Evolutionary conservation across 1,140 invertebrate species (phyloP).

Genomic region (Sminthurides bifidus): DNA sequence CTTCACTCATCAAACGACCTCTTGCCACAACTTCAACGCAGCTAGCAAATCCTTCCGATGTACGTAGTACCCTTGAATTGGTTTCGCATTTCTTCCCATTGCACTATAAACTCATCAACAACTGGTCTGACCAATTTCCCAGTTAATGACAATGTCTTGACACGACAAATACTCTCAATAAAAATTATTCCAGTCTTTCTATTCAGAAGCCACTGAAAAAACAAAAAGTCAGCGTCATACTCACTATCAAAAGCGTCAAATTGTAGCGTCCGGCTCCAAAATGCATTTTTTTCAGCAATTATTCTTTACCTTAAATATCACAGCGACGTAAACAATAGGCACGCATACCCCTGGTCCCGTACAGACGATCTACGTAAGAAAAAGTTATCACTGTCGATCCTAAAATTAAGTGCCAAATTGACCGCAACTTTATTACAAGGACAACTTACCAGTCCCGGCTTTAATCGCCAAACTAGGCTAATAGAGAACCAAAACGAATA

Average conservation of each 20-base stretch:
- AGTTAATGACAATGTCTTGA: conserved; percentile 72
- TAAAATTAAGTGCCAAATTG: not conserved
- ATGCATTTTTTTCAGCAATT: too few relatives aligned
- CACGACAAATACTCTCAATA: conserved; percentile 88
- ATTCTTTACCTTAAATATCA: conserved; percentile 29
- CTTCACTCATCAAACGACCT: not conserved
- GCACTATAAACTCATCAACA: conserved; percentile 76
- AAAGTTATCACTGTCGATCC: conserved; percentile 9
- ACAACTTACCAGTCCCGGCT: conserved; percentile 51
- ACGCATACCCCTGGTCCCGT: conserved; percentile 95
- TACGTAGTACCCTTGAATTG: conserved; percentile 49
- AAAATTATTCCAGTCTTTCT: conserved; percentile 65
- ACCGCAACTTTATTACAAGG: not conserved
- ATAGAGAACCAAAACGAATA: conserved; percentile 54
- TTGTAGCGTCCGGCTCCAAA: conserved; percentile 34
- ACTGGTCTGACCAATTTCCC: conserved; percentile 75
- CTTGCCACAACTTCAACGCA: not conserved
- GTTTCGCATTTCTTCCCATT: conserved; percentile 62
- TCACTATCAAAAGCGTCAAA: not conserved
- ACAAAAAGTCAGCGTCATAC: conserved; percentile 33
- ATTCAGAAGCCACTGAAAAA: conserved; percentile 53
- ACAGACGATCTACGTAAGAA: conserved; percentile 49
- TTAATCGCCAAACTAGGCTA: conserved; percentile 52
- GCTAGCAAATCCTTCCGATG: conserved; percentile 48
- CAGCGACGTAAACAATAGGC: conserved; percentile 64